phyloP scores from a whole-genome alignment of 2,113 vertebrate species.

The Ursus arctos region DNA sequence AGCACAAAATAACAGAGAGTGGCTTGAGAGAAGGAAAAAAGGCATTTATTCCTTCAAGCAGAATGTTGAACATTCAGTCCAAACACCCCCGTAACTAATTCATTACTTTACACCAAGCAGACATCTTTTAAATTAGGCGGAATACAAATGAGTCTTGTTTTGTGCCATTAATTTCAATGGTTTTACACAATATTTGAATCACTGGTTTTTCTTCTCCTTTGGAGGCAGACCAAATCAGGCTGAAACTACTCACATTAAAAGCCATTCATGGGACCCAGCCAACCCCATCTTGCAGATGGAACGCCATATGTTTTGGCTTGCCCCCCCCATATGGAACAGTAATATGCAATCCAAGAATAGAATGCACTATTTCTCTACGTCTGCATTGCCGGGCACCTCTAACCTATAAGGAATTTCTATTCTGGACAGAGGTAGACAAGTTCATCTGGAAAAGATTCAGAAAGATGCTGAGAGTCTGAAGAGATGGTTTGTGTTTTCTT shows the following conservation, averaged over 20 bases:
- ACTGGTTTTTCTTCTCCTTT: constrained; percentile 85
- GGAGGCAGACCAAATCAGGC: constrained; percentile 88
- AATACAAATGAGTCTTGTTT: constrained; percentile 88
- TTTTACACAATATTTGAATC: constrained; percentile 89
- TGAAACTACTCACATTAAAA: constrained; percentile 84
- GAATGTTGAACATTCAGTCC: constrained; percentile 76
- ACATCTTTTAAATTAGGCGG: constrained; percentile 85
- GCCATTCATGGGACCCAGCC: constrained; percentile 86
- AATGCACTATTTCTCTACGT: constrained; percentile 75
- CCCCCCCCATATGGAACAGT: constrained; percentile 82
- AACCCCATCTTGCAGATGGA: constrained; percentile 87
- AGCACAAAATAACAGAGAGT: constrained; percentile 70
- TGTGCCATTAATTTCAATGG: constrained; percentile 88
- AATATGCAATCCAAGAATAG: constrained; percentile 84
- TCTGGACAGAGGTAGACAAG: constrained; percentile 37
- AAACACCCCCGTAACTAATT: constrained; percentile 83
- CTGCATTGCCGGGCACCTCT: constrained; percentile 69
- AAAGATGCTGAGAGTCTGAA: constrained; percentile 42
- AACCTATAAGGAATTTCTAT: constrained; percentile 64
- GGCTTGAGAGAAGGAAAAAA: constrained; percentile 68
- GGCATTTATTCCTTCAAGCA: constrained; percentile 80
- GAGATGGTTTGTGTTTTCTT: constrained; percentile 70
- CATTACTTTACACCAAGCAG: constrained; percentile 85
- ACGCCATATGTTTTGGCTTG: constrained; percentile 88
- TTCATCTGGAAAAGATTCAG: constrained; percentile 72